Percentiles rank a stretch among this genome's conserved stretches.
These are phyloP conservation scores for Spea hammondii DNA, from an alignment of 2,797 vertebrate genomes.

Conservation along the genomic window DNA sequence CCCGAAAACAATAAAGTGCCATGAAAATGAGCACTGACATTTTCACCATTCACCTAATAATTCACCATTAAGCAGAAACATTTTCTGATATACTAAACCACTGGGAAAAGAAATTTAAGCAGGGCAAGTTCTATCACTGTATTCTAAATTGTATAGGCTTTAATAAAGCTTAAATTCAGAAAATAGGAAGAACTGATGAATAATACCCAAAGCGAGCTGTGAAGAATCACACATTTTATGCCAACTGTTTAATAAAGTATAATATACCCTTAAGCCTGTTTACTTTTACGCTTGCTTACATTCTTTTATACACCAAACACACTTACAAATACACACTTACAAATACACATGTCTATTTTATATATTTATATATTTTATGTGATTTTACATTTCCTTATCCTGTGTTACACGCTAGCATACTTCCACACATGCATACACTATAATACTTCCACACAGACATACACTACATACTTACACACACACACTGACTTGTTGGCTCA, in stretches of 20 bases:
- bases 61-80: slow-evolving; percentile 24
- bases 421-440: no score
- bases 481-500: no score
- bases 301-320: no score
- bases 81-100: slow-evolving; percentile 23
- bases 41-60: slow-evolving; percentile 32
- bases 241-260: not conserved
- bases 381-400: no score
- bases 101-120: slow-evolving; percentile 5
- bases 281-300: no score
- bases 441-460: no score
- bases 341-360: no score
- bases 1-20: slow-evolving; percentile 27
- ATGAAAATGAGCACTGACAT: slow-evolving; percentile 37
- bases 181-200: not conserved
- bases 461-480: no score
- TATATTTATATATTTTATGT: no score
- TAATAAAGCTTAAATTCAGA: not conserved
- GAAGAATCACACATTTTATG: not conserved
- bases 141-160: not conserved
- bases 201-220: not conserved
- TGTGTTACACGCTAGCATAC: no score
- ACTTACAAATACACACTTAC: no score
- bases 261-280: not conserved
- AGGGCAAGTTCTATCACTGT: not conserved